phyloP scores from a whole-genome alignment of 2,797 vertebrate genomes.

The Labroides dimidiatus region DNA sequence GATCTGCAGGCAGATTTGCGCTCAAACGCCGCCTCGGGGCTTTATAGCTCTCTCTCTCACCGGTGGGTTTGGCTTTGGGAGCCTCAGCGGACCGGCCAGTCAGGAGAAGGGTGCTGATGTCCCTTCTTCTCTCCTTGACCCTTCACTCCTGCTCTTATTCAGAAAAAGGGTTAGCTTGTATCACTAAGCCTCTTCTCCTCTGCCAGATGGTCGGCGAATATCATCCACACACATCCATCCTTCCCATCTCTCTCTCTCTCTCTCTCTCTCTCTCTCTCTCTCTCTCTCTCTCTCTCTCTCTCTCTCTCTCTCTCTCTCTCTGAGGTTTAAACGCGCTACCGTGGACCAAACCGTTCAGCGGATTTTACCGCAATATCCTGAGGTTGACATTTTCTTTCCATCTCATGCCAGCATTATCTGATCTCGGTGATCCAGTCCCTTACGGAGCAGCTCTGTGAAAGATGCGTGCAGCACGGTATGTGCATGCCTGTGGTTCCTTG shows the following conservation, averaged over 20 bases:
- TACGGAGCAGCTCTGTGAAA: background rate
- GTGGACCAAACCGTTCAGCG: background rate
- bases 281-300: too few relatives aligned
- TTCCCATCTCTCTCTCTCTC: background rate
- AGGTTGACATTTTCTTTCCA: background rate
- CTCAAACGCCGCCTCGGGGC: background rate
- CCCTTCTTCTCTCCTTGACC: background rate
- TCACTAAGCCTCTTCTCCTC: background rate
- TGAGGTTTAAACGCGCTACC: too few relatives aligned
- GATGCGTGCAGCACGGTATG: background rate
- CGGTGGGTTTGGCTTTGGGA: conserved; percentile 45
- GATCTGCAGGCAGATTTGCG: conserved; percentile 8
- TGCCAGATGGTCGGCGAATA: background rate
- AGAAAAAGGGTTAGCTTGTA: background rate
- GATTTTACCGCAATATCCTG: conserved; percentile 27
- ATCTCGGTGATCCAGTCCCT: background rate
- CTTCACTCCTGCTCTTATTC: too few relatives aligned
- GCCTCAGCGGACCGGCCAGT: too few relatives aligned
- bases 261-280: too few relatives aligned
- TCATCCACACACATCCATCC: background rate
- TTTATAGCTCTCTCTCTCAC: conserved; percentile 26
- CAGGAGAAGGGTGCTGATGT: background rate
- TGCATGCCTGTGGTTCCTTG: conserved; percentile 4
- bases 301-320: too few relatives aligned
- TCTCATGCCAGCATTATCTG: conserved; percentile 1